These are phyloP conservation scores for Gisinianus flammeolus DNA, from an alignment of 2,888 invertebrate species.

Conservation along the genomic window DNA sequence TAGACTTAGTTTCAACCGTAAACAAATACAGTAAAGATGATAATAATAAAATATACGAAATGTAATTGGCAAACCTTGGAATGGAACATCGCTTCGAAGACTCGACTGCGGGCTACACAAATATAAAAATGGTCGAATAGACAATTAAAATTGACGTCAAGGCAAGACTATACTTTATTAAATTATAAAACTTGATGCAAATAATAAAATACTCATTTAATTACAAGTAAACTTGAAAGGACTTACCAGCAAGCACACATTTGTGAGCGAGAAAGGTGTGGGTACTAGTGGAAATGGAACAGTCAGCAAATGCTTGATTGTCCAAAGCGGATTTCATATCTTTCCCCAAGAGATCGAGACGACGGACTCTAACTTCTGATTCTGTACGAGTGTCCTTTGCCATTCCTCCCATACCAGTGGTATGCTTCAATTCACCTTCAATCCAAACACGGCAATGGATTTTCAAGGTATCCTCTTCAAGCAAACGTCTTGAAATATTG, in stretches of 20 bases:
- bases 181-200: no score
- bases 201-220: no score
- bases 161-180: no score
- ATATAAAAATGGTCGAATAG: not conserved
- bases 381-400: constrained; percentile 42
- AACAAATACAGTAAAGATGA: no score
- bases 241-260: constrained; percentile 53
- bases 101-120: constrained; percentile 52
- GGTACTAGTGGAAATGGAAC: constrained; percentile 39
- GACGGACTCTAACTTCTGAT: constrained; percentile 45
- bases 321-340: constrained; percentile 30
- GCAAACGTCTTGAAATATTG: constrained; percentile 45
- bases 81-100: constrained; percentile 55
- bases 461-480: constrained; percentile 54
- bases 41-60: no score
- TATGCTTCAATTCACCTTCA: constrained; percentile 56
- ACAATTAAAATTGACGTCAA: no score
- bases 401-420: constrained; percentile 50
- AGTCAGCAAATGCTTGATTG: constrained; percentile 20
- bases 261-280: constrained; percentile 55
- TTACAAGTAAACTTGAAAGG: not conserved
- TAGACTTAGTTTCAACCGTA: no score
- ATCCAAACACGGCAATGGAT: constrained; percentile 58
- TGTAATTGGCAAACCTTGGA: not conserved
- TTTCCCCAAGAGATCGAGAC: constrained; percentile 32